phyloP scores from a whole-genome alignment of 2,797 vertebrate genomes.

The Yasuhikotakia modesta region DNA sequence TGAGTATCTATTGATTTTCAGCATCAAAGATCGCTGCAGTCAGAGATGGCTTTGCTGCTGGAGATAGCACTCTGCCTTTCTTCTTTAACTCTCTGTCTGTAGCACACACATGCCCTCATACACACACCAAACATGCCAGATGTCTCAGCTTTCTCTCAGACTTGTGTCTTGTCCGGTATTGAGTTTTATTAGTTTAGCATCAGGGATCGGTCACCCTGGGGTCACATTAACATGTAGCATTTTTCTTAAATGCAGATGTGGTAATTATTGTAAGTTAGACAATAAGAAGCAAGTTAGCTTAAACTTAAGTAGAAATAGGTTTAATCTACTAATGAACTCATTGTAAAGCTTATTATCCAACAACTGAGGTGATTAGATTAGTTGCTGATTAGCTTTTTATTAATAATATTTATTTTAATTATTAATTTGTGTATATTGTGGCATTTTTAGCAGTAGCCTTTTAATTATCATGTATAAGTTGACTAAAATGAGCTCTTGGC shows the following conservation, averaged over 20 bases:
- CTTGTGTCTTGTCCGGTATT: conserved; percentile 41
- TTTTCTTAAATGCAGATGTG: conserved; percentile 30
- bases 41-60: conserved; percentile 71
- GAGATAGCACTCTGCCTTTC: conserved; percentile 67
- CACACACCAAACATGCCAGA: conserved; percentile 32
- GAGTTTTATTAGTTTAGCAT: conserved; percentile 27
- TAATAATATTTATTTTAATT: too few species aligned
- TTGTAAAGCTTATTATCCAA: too few species aligned
- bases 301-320: neutral
- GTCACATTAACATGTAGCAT: conserved; percentile 42
- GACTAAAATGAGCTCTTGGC: too few species aligned
- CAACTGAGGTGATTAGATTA: too few species aligned
- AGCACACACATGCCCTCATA: conserved; percentile 34
- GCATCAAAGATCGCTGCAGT: conserved; percentile 70
- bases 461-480: too few species aligned
- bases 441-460: too few species aligned
- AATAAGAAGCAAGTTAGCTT: conserved; percentile 1
- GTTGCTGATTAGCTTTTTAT: too few species aligned
- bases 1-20: conserved; percentile 84
- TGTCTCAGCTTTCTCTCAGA: conserved; percentile 45
- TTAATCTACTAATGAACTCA: too few species aligned
- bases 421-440: too few species aligned
- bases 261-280: conserved; percentile 18
- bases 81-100: conserved; percentile 66
- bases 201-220: conserved; percentile 29